Evolutionary conservation across 2,113 vertebrate species (phyloP), one percentile per base, ranked within the genome.

Genomic region (Triplophysa siluroides): DNA sequence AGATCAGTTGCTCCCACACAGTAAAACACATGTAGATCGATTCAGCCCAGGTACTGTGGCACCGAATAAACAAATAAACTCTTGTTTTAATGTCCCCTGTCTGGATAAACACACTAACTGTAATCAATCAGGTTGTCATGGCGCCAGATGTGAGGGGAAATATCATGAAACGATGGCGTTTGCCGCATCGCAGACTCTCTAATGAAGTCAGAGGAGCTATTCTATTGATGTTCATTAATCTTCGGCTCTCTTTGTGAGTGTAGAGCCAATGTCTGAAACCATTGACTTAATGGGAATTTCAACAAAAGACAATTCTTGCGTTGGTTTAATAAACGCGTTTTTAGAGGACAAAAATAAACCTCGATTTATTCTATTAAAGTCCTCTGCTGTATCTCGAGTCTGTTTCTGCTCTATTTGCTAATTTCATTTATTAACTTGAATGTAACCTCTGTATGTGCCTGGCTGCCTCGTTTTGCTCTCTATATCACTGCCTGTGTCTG

Each of bases 141-240:
- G 69, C 18, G 24, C 75, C 83, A 84, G 79, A 81, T 84, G 83
- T 81, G 72, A 54, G 71, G 24, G 69, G 81, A 84, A 84, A 81
- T 80, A 72, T 84, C 58, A 23, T 75, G 56, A 84, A 84, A 70
- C 41, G 29, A 33, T 18, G 72, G 45, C 21, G 58, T 81, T 81
- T 78, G 65, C 73, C 33, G 69, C 74, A 68, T 60, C 29, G 12
- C 69, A 66, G 56, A 43, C 62, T 62, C 54, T 76, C 52, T 78
- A 80, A 84, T 75, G 50, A 62, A 72, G 73, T 72, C 50, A 26
- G 8, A 58, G 19, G 24, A 71, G 43, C 26, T 41, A 45, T 76
- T 58, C 60, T 63, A n/a, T 64, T 76, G 58, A 76, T 76, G 73
- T 50, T 76, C 23, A 76, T 76, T 74, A 74, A 74, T 74, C 71